Conservation (phyloP, 2,113 vertebrate species). For the Neopipo cinnamomea region DNA sequence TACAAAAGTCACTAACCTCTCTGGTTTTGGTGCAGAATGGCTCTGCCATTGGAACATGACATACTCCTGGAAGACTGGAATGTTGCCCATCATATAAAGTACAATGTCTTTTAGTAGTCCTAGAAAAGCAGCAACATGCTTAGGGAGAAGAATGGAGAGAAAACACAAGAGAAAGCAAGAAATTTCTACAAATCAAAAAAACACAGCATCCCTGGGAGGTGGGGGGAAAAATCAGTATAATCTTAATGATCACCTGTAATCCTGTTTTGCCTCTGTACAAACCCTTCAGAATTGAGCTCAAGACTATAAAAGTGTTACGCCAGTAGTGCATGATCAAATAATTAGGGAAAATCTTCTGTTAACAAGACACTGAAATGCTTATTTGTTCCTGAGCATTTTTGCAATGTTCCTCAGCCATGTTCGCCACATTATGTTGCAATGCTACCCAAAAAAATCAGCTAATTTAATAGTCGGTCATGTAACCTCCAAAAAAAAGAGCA, state of each 20-base stretch:
- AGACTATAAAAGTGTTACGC: background rate
- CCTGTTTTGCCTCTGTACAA: background rate
- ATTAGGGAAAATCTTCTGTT: background rate
- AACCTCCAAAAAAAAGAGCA: background rate
- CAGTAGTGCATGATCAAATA: background rate
- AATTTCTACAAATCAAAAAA: background rate
- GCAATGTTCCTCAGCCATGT: background rate
- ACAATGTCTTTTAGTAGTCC: conserved; percentile 88
- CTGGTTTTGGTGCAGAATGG: conserved; percentile 93
- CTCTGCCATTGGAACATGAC: conserved; percentile 93
- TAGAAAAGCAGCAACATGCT: conserved; percentile 54
- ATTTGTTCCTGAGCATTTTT: background rate
- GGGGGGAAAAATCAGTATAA: background rate
- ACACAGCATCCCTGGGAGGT: background rate
- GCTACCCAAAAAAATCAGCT: background rate
- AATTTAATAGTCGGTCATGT: background rate
- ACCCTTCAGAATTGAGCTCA: background rate
- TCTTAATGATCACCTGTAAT: background rate
- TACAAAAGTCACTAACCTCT: conserved; percentile 79
- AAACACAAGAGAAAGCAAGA: background rate
- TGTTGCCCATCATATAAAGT: conserved; percentile 87
- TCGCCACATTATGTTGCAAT: fast-evolving
- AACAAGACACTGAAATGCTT: background rate
- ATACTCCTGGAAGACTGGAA: conserved; percentile 82
- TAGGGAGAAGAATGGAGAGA: background rate